Evolutionary conservation across 2,113 vertebrate species (phyloP).

Genomic region (Thomomys bottae): DNA sequence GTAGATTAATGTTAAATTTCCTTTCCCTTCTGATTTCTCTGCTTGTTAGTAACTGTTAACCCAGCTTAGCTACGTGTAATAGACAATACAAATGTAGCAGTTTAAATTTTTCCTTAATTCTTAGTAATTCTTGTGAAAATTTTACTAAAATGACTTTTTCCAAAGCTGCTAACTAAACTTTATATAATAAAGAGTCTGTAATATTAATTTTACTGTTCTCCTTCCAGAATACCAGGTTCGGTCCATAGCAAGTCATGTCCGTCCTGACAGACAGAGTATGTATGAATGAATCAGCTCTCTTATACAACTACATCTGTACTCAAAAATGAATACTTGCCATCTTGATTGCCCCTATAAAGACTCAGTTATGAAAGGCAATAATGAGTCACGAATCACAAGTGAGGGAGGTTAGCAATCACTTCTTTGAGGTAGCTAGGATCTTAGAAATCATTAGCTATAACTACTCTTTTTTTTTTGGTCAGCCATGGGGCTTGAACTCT

Average conservation of each 20-base stretch:
- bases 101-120: conserved; percentile 47
- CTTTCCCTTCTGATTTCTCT: conserved; percentile 15
- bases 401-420: neutral
- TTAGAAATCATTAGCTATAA: neutral
- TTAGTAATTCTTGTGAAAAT: neutral
- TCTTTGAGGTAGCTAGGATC: neutral
- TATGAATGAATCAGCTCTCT: conserved; percentile 68
- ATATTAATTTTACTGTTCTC: conserved; percentile 62
- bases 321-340: neutral
- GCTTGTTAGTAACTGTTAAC: neutral
- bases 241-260: conserved; percentile 96
- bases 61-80: neutral
- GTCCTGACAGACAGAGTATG: conserved; percentile 98
- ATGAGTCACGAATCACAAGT: neutral
- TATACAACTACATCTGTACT: conserved; percentile 38
- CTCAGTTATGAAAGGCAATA: conserved; percentile 24
- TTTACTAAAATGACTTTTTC: conserved; percentile 52
- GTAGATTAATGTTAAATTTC: neutral
- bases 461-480: neutral
- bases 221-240: conserved; percentile 96
- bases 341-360: neutral
- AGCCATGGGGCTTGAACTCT: too few relatives aligned
- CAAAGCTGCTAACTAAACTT: neutral
- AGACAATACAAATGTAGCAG: neutral
- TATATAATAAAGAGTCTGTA: neutral